phyloP scores from a whole-genome alignment of 2,113 vertebrate species.

The Dermatemys mawii region DNA sequence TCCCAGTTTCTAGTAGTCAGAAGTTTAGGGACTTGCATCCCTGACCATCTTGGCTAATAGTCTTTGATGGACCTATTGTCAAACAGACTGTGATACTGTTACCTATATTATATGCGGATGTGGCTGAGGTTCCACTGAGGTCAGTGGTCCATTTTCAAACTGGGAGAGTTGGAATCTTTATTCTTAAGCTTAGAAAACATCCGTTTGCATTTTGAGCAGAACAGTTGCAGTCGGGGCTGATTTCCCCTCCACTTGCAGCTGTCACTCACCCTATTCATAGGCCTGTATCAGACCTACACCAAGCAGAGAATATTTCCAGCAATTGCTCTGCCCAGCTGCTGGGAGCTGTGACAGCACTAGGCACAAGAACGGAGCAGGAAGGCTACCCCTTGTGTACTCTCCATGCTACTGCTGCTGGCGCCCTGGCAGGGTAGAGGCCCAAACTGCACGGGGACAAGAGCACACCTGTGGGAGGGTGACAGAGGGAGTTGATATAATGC shows the following conservation, averaged over 20 bases:
- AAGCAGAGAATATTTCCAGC: no score
- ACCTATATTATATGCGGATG: not conserved
- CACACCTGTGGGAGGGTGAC: accelerated
- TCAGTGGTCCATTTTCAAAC: not conserved
- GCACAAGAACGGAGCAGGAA: not conserved
- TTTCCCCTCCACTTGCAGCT: not conserved
- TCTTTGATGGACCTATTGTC: not conserved
- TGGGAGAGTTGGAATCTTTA: not conserved
- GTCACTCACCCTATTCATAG: not conserved
- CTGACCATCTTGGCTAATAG: not conserved
- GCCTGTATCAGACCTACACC: no score
- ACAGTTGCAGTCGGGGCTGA: not conserved
- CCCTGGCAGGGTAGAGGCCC: not conserved
- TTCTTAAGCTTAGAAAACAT: not conserved
- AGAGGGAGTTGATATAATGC: not conserved
- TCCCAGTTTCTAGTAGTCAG: not conserved
- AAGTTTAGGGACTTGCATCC: not conserved
- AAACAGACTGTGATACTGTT: not conserved
- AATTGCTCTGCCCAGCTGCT: not conserved
- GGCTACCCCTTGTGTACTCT: not conserved
- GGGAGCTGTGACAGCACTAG: not conserved
- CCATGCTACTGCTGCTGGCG: no score
- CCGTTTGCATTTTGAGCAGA: not conserved
- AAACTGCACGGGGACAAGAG: not conserved
- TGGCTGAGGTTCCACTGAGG: no score